Evolutionary conservation across 2,113 vertebrate genomes (phyloP), one percentile per base, ranked within the genome.

Genomic region (Poeciliopsis prolifica): DNA sequence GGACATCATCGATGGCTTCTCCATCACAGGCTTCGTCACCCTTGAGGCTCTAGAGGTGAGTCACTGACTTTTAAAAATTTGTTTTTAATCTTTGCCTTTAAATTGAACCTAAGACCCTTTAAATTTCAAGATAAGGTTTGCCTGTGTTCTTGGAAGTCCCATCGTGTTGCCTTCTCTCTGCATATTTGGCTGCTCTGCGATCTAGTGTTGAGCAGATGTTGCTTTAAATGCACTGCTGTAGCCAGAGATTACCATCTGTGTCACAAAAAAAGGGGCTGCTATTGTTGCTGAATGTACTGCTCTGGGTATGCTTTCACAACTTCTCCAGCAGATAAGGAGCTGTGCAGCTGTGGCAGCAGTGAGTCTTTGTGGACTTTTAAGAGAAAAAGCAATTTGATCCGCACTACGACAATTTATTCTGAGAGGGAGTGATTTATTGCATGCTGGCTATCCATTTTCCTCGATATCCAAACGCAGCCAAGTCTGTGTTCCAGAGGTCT

Each of bases 1-100:
- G 90, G 97, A 98, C 95, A 95, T 98, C 95, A 97, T 98, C 63
- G 97, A 98, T 84, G 97, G 97, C 69, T 98, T 98, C 90, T 97
- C 96, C 81, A 96, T 98, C 91, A 92, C 95, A 58, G 96, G 96
- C 80, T 98, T 97, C 70, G 94, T 97, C 89, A 96, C 96, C 83
- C 93, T 98, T 89, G 96, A 97, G 90, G 97, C 95, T 80, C 89
- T 98, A 83, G 96, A 98, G 96, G 97, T 98, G 92, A 96, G 95
- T 83, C 28, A 54, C 75, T 0, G 26, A 64, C 65, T 40, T 77
- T 60, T 79, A 19, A 11, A 11, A 37, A 48, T 51, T 44, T 42
- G 22, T 22, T 30, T 35, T 33, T 29, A 72, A 31, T 48, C 51
- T 28, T 2, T 44, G 22, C 63, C 31, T 72, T 31, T n/a, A 73